Evolutionary conservation across 1,140 invertebrate species (phyloP).

Genomic region (Leptinotarsa undecemlineata): DNA sequence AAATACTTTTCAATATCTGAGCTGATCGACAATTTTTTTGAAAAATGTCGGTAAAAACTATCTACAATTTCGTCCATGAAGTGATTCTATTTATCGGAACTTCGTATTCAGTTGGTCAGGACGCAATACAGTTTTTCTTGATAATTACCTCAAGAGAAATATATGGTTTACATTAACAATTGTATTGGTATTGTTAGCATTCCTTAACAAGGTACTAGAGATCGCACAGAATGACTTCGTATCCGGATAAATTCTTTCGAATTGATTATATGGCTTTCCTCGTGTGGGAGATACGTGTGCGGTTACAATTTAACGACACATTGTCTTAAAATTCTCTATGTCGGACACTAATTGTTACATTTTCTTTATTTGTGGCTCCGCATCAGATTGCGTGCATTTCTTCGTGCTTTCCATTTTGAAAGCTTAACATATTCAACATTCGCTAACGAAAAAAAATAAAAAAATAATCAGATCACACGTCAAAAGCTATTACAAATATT

Average conservation of each 20-base stretch:
- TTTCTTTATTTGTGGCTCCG: slow-evolving; percentile 17
- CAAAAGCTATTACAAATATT: no score
- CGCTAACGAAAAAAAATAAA: no score
- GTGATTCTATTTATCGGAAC: background rate
- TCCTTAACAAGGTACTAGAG: slow-evolving; percentile 20
- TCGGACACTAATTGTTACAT: slow-evolving; percentile 22
- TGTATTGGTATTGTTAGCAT: slow-evolving; percentile 22
- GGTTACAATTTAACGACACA: slow-evolving; percentile 13
- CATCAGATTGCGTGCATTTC: slow-evolving; percentile 10
- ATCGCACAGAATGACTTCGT: slow-evolving; percentile 10
- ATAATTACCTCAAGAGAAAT: slow-evolving; percentile 10
- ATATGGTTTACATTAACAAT: slow-evolving; percentile 15
- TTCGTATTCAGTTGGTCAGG: background rate
- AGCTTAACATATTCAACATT: background rate
- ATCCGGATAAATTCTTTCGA: slow-evolving; percentile 16
- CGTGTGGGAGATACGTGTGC: slow-evolving; percentile 22
- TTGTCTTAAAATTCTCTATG: slow-evolving; percentile 19
- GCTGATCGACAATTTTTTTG: no score
- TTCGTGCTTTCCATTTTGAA: background rate
- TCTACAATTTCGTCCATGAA: no score
- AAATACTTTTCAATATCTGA: no score
- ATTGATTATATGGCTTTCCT: slow-evolving; percentile 4
- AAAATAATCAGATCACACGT: no score
- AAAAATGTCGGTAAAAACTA: no score
- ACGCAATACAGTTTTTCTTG: slow-evolving; percentile 14